Base-by-base conservation (phyloP, 2,113 vertebrate species). In the Neodontobutis hainanensis region DNA sequence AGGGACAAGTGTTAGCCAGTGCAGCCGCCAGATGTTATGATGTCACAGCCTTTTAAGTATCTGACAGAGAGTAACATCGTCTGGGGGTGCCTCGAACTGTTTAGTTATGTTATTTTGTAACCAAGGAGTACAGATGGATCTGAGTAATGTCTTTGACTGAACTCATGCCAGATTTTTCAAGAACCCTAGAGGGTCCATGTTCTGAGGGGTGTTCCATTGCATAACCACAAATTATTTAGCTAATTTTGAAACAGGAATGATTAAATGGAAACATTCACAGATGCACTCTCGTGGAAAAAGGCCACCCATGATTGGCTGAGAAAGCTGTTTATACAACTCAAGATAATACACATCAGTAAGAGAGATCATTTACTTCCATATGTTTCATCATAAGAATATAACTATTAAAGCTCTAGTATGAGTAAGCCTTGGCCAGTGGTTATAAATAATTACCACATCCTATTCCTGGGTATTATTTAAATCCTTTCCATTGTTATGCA, bases 21-120 rank as follows among this genome's bases (percentile, higher is more conserved):
- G 57, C 77, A 78, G 67, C 48, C 44, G 81, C 84, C 86, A 90
- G 76, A 85, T 88, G 88, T 79, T 10, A 51, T 36, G 70, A 85
- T 68, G 63, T 81, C 72, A 65, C 68, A 49, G 48, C 78, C 45
- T 55, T 27, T 5, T 60, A 34, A 78, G 50, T 16, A 4, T 52
- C 51, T 42, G 57, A 5, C 38, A 8, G 40, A 34, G 35, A 19
- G 11, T 32, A 7, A 63, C 35, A 34, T 44, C 16, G 49, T 48
- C 40, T 3, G 0, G 38, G 60, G 57, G 48, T n/a, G 40, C 3
- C 2, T 0, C 38, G 36, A 27, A 61, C 60, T 19, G 0, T 68
- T 76, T 75, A 55, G 61, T 64, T 73, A 61, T 79, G 67, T 76
- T 84, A 65, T 79, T 84, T 68, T 73, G 80, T 85, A 72, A 80